Percentiles rank a stretch among this genome's conserved stretches.
These are phyloP conservation scores for Vultur gryphus DNA, from an alignment of 2,797 vertebrate genomes.

Conservation along the genomic window DNA sequence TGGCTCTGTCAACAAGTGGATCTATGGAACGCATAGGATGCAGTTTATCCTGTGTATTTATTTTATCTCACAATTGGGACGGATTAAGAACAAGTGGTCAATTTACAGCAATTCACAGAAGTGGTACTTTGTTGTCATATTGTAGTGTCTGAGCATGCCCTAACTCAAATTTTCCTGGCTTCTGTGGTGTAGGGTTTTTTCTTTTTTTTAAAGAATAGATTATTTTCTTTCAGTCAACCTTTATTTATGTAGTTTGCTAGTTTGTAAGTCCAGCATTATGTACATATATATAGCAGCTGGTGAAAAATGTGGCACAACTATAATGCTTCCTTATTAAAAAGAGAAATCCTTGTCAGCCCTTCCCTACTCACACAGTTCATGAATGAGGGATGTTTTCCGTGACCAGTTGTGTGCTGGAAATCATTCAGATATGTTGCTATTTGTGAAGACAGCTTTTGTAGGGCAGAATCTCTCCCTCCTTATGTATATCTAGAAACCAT, in stretches of 20 bases:
- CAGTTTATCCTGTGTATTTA: background rate
- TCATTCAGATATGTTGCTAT: constrained; percentile 3
- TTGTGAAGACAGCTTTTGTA: constrained; percentile 10
- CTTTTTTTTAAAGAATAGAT: background rate
- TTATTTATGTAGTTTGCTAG: background rate
- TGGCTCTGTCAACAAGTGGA: background rate
- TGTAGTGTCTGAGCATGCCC: background rate
- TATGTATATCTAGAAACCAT: background rate
- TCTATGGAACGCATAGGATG: background rate
- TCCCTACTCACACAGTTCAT: background rate
- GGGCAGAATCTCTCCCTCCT: background rate
- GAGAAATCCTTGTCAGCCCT: background rate
- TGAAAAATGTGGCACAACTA: background rate
- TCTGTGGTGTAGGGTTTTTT: background rate
- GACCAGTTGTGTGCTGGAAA: background rate
- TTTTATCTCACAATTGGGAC: background rate
- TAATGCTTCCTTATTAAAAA: background rate
- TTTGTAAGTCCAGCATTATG: background rate
- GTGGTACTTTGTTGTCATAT: background rate
- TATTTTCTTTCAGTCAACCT: background rate
- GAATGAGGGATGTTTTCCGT: constrained; percentile 6
- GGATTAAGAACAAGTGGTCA: constrained; percentile 33
- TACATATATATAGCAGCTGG: accelerated
- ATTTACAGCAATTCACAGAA: background rate
- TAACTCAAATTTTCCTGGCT: background rate